Evolutionary conservation across 2,888 invertebrate species (phyloP), one percentile per base, ranked within the genome.

Genomic region (Acholoe squamosa): DNA sequence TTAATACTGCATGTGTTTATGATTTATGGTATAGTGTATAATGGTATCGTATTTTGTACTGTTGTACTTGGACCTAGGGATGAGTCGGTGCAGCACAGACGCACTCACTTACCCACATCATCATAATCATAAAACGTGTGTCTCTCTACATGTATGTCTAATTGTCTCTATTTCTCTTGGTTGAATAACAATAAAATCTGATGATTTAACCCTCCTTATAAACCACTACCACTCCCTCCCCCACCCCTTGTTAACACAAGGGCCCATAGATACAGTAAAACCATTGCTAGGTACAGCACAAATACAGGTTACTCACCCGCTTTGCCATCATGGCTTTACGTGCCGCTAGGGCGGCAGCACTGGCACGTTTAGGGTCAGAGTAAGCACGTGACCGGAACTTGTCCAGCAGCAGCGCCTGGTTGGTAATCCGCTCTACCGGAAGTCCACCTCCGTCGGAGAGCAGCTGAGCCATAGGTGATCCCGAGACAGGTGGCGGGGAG

Each of bases 381-480:
- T 92, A 92, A 16, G 93, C 92, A n/a, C 93, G 89, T 51, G 90
- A 89, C 22, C 93, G 90, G 90, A 91, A 93, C 92, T 89, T 92
- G 86, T 92, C 93, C 0, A 93, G 43, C 33, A 92, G 91, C 31
- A 67, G 84, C 31, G 67, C 90, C 91, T 91, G 80, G 90, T 89
- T 31, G 90, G 88, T 19, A 22, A 71, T 51, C 31, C 90, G 90
- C 16, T 77, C 61, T 84, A 84, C 22, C 80, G 84, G 89, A 52
- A 80, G 71, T 61, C 51, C 84, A 91, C 94, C 93, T 91, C 94
- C 94, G 89, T 93, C 94, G 34, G 94, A 94, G 80, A 94, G 93
- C 89, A 95, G 94, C 92, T 93, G 94, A n/a, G 94, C 94, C 95
- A 95, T 95, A 54, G 86, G 86, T 19, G 86, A 86, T 16, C 51